Base-by-base conservation (phyloP, 1,140 invertebrate species). In the Achroia grisella region DNA sequence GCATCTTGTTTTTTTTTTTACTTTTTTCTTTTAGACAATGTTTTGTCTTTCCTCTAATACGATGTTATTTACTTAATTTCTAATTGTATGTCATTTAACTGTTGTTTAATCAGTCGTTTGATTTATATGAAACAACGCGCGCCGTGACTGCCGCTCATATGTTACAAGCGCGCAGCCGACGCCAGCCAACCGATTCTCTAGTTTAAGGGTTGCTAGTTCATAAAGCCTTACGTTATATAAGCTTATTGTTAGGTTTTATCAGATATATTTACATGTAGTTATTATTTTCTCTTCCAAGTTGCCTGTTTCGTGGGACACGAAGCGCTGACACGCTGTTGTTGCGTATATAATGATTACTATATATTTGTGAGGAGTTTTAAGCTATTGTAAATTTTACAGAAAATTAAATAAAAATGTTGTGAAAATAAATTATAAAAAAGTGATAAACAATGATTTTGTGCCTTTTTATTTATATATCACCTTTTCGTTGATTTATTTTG, bases 371-470 rank as follows among this genome's bases (percentile, higher is more conserved):
- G 70, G 71, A 82, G 75, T 83, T 79, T 83, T 81, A 85, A 83
- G 80, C 76, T 82, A 85, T 81, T 81, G 81, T 85, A 85, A 85
- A 85, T 85, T 85, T 85, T 85, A 83, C 81, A 85, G 78, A 85
- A 85, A 83, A 82, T 65, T 78, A 81, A 79, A 77, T 77, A 80
- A 85, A 81, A 82, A 82, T 81, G 80, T 84, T 84, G 78, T 81
- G 78, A 85, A 85, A 85, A 80, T 78, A 81, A 84, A 80, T 77
- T 80, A 79, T 80, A 82, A 85, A 85, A 82, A 85, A 72, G 73
- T 82, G 78, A 82, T 82, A 84, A 82, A 85, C 76, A 77, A 56
- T 71, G 64, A 67, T 36, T 52, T 43, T 61, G 46, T 68, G 62
- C 69, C 65, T 73, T 60, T n/a, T 79, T 80, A 50, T 52, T 84